These are phyloP conservation scores for Gasterosteus nipponicus DNA, from an alignment of 2,113 vertebrate species.

Conservation along the genomic window DNA sequence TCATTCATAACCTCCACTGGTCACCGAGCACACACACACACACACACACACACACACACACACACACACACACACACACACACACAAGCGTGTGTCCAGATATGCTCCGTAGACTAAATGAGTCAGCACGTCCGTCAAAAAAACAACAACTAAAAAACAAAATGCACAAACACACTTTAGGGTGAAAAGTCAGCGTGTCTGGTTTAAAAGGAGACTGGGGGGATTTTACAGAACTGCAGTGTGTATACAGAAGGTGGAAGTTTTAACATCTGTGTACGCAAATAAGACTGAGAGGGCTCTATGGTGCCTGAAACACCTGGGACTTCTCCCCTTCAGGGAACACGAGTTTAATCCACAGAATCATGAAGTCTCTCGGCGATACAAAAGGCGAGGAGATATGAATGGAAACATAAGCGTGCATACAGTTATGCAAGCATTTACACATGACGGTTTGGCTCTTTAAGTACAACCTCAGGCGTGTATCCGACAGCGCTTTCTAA, in stretches of 20 bases:
- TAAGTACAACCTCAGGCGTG: slow-evolving; percentile 6
- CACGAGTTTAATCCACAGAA: slow-evolving; percentile 41
- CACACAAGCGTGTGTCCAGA: neutral
- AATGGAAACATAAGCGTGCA: slow-evolving; percentile 35
- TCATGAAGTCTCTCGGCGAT: slow-evolving; percentile 5
- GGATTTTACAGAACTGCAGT: slow-evolving; percentile 64
- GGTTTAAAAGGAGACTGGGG: slow-evolving; percentile 45
- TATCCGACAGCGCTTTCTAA: slow-evolving; percentile 9
- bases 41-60: too few relatives aligned
- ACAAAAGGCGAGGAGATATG: slow-evolving; percentile 11
- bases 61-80: too few relatives aligned
- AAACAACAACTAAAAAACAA: neutral
- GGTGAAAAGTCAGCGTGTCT: slow-evolving; percentile 16
- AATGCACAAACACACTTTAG: neutral
- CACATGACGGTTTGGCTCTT: slow-evolving; percentile 13
- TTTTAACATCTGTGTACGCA: slow-evolving; percentile 76
- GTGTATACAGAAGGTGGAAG: slow-evolving; percentile 65
- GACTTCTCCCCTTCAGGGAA: slow-evolving; percentile 26
- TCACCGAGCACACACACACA: slow-evolving; percentile 20
- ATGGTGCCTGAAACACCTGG: slow-evolving; percentile 66
- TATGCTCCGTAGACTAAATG: neutral
- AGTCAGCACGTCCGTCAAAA: slow-evolving; percentile 14
- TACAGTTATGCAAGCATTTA: slow-evolving; percentile 18
- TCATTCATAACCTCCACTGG: slow-evolving; percentile 65
- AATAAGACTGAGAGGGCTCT: slow-evolving; percentile 58